Conservation (phyloP, 1,140 invertebrate genomes). For the Bactericera cockerelli region DNA sequence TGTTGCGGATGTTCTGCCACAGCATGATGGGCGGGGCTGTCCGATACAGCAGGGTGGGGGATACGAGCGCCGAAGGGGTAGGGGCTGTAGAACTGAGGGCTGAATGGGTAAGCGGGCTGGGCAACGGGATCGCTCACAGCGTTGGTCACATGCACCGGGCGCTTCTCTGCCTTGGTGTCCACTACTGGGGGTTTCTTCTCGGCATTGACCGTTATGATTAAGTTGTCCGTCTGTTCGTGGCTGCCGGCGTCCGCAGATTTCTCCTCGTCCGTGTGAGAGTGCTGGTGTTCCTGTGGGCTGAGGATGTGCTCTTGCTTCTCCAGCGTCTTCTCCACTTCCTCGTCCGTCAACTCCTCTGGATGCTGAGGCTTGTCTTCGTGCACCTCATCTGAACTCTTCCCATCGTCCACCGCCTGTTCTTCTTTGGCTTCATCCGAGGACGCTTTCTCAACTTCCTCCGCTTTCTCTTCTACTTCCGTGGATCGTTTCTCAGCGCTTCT, state of each 20-base stretch:
- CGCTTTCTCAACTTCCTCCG: neutral
- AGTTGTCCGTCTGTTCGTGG: neutral
- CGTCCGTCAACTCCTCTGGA: neutral
- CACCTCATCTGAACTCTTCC: neutral
- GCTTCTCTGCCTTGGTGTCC: neutral
- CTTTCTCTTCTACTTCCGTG: neutral
- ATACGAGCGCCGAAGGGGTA: neutral
- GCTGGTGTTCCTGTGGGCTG: slow-evolving; percentile 1
- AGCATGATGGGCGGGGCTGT: too few relatives aligned
- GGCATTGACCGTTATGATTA: neutral
- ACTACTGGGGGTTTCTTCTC: neutral
- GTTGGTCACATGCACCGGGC: neutral
- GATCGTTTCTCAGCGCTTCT: neutral
- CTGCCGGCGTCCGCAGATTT: neutral
- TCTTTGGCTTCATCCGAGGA: neutral
- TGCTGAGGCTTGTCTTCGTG: neutral
- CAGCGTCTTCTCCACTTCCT: neutral
- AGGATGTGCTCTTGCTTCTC: slow-evolving; percentile 7
- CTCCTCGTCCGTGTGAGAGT: neutral
- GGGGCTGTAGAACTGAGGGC: neutral
- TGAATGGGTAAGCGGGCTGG: neutral
- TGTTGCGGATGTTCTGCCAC: neutral
- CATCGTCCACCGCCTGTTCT: neutral
- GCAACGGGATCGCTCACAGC: neutral
- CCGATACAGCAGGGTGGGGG: too few relatives aligned